Percentiles rank a stretch among this genome's conserved stretches.
Evolutionary conservation across 2,888 invertebrate genomes (phyloP).

Genomic region (Tholera decimalis): DNA sequence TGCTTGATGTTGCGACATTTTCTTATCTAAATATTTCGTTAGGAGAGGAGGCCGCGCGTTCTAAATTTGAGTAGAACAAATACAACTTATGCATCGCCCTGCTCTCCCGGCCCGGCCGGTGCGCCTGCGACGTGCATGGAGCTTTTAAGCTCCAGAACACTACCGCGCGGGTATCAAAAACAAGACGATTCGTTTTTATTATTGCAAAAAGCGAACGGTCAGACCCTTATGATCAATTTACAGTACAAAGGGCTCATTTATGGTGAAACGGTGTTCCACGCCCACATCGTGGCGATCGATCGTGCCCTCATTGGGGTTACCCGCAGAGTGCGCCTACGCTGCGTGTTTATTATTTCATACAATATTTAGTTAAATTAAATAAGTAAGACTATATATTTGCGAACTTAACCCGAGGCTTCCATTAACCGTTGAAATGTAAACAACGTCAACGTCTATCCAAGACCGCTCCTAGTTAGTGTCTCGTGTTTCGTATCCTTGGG

Average conservation of each 20-base stretch:
- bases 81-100: slow-evolving; percentile 41
- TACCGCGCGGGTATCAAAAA: slow-evolving; percentile 61
- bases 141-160: slow-evolving; percentile 38
- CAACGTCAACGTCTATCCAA: slow-evolving; percentile 72
- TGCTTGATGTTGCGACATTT: slow-evolving; percentile 82
- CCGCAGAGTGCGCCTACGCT: slow-evolving; percentile 80
- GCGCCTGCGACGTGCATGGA: slow-evolving; percentile 17
- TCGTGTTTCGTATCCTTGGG: slow-evolving; percentile 84
- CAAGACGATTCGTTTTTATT: slow-evolving; percentile 75
- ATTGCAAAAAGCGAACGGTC: slow-evolving; percentile 86
- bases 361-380: slow-evolving; percentile 53
- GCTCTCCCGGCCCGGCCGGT: not conserved
- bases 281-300: slow-evolving; percentile 87
- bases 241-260: slow-evolving; percentile 88
- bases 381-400: slow-evolving; percentile 70
- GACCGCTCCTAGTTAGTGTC: slow-evolving; percentile 83
- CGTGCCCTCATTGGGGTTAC: slow-evolving; percentile 85
- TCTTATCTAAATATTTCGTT: slow-evolving; percentile 83
- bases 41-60: slow-evolving; percentile 74
- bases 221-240: slow-evolving; percentile 87
- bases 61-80: slow-evolving; percentile 77
- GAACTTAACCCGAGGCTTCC: slow-evolving; percentile 77
- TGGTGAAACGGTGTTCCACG: slow-evolving; percentile 77
- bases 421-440: slow-evolving; percentile 83
- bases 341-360: slow-evolving; percentile 44